Conservation (phyloP, 2,113 vertebrate species). For the Leuciscus idus region DNA sequence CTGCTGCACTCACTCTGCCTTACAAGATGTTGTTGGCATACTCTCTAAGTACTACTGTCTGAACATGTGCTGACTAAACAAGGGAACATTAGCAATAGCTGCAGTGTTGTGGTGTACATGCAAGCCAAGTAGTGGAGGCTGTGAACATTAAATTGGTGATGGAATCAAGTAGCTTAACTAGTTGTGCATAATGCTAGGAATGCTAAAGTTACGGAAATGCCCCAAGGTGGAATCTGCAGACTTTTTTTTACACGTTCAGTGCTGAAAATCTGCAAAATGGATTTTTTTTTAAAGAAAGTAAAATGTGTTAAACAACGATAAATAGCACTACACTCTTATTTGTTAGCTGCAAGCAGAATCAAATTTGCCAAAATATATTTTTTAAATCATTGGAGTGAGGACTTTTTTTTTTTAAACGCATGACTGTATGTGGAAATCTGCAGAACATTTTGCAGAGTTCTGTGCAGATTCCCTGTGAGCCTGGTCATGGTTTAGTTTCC, state of each 20-base stretch:
- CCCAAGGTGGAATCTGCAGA: background rate
- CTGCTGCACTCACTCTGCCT: slow-evolving; percentile 3
- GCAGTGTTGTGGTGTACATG: background rate
- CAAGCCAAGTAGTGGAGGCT: background rate
- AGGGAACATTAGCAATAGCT: background rate
- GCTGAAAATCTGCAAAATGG: background rate
- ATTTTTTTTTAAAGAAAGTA: background rate
- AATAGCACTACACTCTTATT: background rate
- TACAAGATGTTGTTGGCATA: background rate
- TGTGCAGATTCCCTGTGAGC: background rate
- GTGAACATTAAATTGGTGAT: background rate
- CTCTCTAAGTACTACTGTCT: background rate
- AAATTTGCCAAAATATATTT: too few relatives aligned
- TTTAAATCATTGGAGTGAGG: too few relatives aligned
- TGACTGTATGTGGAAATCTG: too few relatives aligned
- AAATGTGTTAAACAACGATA: background rate
- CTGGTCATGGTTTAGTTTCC: background rate
- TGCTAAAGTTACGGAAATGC: background rate
- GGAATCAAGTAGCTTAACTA: background rate
- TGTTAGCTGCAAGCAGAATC: background rate
- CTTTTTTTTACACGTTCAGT: background rate
- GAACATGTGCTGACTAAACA: background rate
- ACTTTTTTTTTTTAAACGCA: too few relatives aligned
- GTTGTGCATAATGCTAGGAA: background rate
- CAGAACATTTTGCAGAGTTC: background rate